Percentiles rank a stretch among this genome's conserved stretches.
phyloP scores from a whole-genome alignment of 2,888 invertebrate genomes.

The Cinara cedri region DNA sequence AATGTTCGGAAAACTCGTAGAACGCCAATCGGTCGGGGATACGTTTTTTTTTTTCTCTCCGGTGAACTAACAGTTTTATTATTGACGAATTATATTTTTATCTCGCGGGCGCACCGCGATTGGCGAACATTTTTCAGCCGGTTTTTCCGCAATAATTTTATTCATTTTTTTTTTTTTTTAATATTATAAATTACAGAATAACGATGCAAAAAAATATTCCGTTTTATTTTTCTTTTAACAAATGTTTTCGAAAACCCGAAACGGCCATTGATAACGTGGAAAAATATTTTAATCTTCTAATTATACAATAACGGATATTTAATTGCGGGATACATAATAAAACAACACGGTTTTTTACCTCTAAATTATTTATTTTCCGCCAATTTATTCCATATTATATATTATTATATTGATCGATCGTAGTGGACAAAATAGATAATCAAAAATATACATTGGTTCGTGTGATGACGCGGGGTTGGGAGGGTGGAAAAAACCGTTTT shows the following conservation, averaged over 20 bases:
- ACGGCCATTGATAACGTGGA: background rate
- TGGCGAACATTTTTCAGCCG: too few relatives aligned
- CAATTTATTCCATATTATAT: background rate
- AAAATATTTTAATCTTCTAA: background rate
- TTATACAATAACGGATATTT: slow-evolving; percentile 15
- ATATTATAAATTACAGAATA: too few relatives aligned
- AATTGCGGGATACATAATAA: background rate
- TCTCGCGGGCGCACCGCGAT: background rate
- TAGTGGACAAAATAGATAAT: background rate
- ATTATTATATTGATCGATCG: too few relatives aligned
- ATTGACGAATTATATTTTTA: background rate
- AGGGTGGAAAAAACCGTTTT: background rate
- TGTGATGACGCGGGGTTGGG: too few relatives aligned
- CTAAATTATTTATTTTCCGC: background rate
- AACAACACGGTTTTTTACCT: background rate
- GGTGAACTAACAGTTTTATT: background rate
- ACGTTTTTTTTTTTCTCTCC: too few relatives aligned
- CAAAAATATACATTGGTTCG: background rate
- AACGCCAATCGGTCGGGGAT: slow-evolving; percentile 11
- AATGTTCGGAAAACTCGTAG: slow-evolving; percentile 12
- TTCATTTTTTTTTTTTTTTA: slow-evolving; percentile 9
- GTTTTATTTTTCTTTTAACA: too few relatives aligned
- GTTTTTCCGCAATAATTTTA: background rate
- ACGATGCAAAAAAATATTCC: too few relatives aligned
- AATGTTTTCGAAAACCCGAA: too few relatives aligned